Conservation (phyloP, 2,888 invertebrate genomes). For the Drosophila picticornis region DNA sequence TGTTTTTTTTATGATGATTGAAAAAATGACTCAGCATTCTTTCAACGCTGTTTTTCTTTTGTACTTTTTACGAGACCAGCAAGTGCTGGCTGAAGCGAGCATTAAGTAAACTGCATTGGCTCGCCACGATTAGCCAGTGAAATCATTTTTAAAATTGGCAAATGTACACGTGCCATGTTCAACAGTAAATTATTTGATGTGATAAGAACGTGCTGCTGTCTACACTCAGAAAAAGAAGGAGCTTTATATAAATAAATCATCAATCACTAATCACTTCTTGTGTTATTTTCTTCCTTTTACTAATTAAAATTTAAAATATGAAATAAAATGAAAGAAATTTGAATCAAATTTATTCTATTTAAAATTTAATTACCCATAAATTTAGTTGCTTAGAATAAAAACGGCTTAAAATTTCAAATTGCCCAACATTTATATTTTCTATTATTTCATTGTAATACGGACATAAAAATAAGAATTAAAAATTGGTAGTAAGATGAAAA, state of each 20-base stretch:
- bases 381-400: neutral
- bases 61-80: constrained; percentile 26
- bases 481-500: neutral
- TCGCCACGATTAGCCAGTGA: constrained; percentile 36
- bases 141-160: constrained; percentile 56
- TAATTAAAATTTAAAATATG: neutral
- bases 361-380: neutral
- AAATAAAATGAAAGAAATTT: too few species aligned
- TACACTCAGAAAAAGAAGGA: neutral
- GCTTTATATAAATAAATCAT: neutral
- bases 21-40: constrained; percentile 10
- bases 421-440: neutral
- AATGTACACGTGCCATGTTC: constrained; percentile 31
- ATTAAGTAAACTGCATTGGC: constrained; percentile 49
- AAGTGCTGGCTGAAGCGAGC: constrained; percentile 27
- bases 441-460: neutral
- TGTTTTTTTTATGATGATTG: constrained; percentile 24
- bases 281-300: neutral
- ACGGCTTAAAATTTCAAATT: neutral
- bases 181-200: constrained; percentile 16
- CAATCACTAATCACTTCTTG: neutral
- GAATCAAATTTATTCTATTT: too few species aligned
- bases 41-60: constrained; percentile 19
- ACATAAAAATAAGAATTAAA: neutral
- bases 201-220: neutral